Base-by-base conservation (phyloP, 2,888 invertebrate genomes). In the Neria commutata region DNA sequence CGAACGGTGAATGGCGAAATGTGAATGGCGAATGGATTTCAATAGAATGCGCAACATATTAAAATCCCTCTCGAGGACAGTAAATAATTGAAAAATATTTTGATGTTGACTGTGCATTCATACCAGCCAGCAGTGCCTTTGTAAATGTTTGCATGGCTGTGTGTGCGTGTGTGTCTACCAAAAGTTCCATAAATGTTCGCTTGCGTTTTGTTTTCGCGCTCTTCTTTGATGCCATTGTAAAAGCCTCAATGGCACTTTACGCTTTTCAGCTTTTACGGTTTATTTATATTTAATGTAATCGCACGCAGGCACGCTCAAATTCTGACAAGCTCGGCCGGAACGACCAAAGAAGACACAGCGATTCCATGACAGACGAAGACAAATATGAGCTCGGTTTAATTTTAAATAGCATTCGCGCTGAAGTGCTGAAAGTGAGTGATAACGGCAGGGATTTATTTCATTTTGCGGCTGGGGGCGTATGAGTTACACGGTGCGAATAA, bases 351-450 rank as follows among this genome's bases (percentile, higher is more conserved):
- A 47, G 10, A 52, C 26, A 23, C 51, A 47, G 46, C 6, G 46
- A 37, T 46, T 48, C 51, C 25, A 58, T 58, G 58, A 50, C 58
- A 54, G 33, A 58, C 54, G 58, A 58, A 58, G 54, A 54, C 34
- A 58, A 58, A 58, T 58, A 49, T 54, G 29, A 19, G 42, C 40
- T 58, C 58, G 47, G 49, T 58, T 25, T 2, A 54, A 48, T 54
- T 54, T 34, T 54, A 58, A 57, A 54, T 54, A 54, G 58, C 40
- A 54, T 47, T 53, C 42, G 50, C 48, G 25, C 29, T 57, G 21
- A 56, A 21, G 42, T 14, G 42, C 4, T 29, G 11, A n/a, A 37
- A 37, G 17, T 42, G 42, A 4, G 3, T 42, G 42, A n/a, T n/a
- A n/a, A n/a, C n/a, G n/a, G n/a, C n/a, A n/a, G n/a, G n/a, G n/a